Evolutionary conservation across 2,888 invertebrate species (phyloP).

Genomic region (Spodoptera picta): DNA sequence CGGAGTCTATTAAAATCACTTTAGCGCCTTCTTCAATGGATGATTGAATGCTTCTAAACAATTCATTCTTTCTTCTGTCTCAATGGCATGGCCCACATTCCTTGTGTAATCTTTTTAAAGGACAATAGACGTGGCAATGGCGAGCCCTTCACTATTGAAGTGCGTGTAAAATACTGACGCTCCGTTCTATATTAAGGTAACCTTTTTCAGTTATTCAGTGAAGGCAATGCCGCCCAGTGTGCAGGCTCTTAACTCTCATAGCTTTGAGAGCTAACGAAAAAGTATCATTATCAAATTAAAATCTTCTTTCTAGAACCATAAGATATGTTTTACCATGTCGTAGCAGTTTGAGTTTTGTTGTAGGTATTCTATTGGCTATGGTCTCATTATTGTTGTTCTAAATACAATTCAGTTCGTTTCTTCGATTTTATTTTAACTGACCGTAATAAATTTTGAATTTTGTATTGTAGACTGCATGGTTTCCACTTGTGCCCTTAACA

Average conservation of each 20-base stretch:
- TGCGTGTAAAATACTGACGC: constrained; percentile 74
- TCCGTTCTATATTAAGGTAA: constrained; percentile 84
- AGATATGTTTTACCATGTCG: constrained; percentile 11
- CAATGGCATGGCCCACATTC: constrained; percentile 85
- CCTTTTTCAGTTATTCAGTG: constrained; percentile 79
- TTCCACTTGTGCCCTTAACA: constrained; percentile 67
- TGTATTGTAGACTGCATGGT: constrained; percentile 62
- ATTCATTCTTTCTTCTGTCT: constrained; percentile 78
- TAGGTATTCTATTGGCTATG: constrained; percentile 80
- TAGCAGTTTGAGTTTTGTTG: constrained; percentile 56
- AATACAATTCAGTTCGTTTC: constrained; percentile 75
- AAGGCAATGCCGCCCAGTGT: constrained; percentile 79
- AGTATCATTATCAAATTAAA: constrained; percentile 3
- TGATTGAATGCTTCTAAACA: constrained; percentile 87
- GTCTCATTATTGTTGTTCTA: constrained; percentile 70
- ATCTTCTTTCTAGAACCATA: constrained; percentile 5
- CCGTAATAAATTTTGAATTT: constrained; percentile 82
- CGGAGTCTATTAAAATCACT: constrained; percentile 86
- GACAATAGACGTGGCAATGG: constrained; percentile 80
- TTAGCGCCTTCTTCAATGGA: constrained; percentile 86
- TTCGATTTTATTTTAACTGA: constrained; percentile 68
- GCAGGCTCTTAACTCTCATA: constrained; percentile 58
- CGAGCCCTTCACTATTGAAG: constrained; percentile 75
- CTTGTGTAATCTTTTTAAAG: constrained; percentile 83
- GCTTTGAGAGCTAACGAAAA: constrained; percentile 39